Percentiles rank a stretch among this genome's conserved stretches.
These are phyloP conservation scores for Anagyrus pseudococci DNA, from an alignment of 2,888 invertebrate genomes.

Conservation along the genomic window DNA sequence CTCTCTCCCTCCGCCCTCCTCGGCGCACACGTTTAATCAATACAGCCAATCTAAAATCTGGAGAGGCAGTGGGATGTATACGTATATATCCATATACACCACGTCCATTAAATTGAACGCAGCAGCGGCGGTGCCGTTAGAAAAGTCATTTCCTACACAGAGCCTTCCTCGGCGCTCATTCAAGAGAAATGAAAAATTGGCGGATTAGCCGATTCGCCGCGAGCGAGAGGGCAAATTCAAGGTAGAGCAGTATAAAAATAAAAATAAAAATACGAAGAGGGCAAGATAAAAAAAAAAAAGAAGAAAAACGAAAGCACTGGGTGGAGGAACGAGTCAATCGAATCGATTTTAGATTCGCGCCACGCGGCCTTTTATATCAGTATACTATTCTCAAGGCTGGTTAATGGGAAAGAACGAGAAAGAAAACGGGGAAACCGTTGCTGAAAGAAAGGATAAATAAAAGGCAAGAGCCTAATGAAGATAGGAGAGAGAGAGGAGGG, in stretches of 20 bases:
- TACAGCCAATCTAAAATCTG: constrained; percentile 22
- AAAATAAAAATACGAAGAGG: too few relatives aligned
- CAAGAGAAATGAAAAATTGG: constrained; percentile 32
- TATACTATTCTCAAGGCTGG: too few relatives aligned
- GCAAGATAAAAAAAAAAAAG: background rate
- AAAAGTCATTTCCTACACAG: constrained; percentile 27
- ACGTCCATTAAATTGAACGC: constrained; percentile 17
- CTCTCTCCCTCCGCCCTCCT: background rate
- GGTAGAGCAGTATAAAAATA: background rate
- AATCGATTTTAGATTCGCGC: too few relatives aligned
- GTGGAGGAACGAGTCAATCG: constrained; percentile 9
- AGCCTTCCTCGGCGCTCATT: constrained; percentile 13
- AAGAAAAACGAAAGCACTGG: background rate
- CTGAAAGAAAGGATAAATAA: constrained; percentile 37
- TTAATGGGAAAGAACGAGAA: constrained; percentile 23
- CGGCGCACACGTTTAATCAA: constrained; percentile 21
- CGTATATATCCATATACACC: background rate
- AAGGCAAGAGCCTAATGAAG: constrained; percentile 40
- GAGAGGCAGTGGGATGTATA: too few relatives aligned
- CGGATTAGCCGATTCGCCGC: background rate
- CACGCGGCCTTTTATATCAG: too few relatives aligned
- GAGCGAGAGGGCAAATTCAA: background rate
- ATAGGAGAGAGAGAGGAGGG: constrained; percentile 3
- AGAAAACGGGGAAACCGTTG: too few relatives aligned
- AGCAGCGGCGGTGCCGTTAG: constrained; percentile 6